Percentiles rank a stretch among this genome's conserved stretches.
phyloP scores from a whole-genome alignment of 2,797 vertebrate genomes.

The Cichlasoma orientale region DNA sequence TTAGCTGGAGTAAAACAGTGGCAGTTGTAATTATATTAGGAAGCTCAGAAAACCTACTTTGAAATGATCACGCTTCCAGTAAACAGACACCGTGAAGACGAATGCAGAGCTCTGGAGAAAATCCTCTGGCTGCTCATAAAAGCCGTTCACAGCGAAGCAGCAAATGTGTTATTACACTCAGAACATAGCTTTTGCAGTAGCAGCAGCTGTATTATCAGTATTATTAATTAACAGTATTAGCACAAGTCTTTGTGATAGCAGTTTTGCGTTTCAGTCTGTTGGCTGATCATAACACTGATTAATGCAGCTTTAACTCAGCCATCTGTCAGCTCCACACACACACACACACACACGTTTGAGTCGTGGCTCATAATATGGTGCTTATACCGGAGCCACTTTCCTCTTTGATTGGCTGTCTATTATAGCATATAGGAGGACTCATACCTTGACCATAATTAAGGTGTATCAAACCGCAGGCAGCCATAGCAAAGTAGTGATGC shows the following conservation, averaged over 20 bases:
- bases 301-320: conserved; percentile 69
- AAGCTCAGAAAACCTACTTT: background rate
- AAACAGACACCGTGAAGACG: background rate
- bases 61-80: background rate
- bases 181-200: background rate
- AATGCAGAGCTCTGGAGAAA: background rate
- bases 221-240: conserved; percentile 31
- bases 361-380: conserved; percentile 26
- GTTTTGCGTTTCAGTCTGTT: conserved; percentile 57
- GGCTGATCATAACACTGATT: conserved; percentile 69
- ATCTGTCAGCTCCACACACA: conserved; percentile 56
- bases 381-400: conserved; percentile 15
- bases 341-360: conserved; percentile 9
- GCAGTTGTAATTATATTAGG: background rate
- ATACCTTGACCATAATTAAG: background rate
- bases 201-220: conserved; percentile 12
- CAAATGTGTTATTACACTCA: background rate
- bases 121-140: background rate
- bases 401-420: conserved; percentile 29
- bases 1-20: background rate
- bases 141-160: background rate
- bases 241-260: conserved; percentile 25
- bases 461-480: conserved; percentile 4
- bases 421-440: conserved; percentile 12
- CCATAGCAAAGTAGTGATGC: background rate